Percentiles rank a stretch among this genome's conserved stretches.
Evolutionary conservation across 2,797 vertebrate genomes (phyloP).

Genomic region (Gallinago nigripennis): DNA sequence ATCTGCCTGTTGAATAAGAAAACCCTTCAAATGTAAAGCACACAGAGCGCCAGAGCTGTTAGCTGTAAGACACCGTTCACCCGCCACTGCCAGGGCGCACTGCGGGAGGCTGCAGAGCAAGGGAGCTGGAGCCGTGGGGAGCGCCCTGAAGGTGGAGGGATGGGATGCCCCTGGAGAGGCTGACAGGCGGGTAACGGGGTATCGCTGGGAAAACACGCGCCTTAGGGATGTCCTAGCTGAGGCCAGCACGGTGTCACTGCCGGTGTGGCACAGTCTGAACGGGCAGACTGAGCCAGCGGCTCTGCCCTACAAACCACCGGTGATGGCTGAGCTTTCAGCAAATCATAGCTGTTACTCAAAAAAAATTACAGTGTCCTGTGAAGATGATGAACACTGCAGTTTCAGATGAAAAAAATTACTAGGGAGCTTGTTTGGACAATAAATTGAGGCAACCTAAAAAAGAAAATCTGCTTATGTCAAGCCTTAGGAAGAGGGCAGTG

Average conservation of each 20-base stretch:
- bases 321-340: neutral
- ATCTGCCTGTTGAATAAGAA: neutral
- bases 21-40: fast-evolving
- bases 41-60: neutral
- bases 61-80: neutral
- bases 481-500: neutral
- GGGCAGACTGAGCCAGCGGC: neutral
- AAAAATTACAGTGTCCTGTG: neutral
- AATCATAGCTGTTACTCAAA: neutral
- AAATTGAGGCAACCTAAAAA: neutral
- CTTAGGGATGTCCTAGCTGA: neutral
- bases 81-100: neutral
- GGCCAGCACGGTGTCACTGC: neutral
- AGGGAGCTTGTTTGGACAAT: neutral
- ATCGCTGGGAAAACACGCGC: fast-evolving
- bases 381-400: neutral
- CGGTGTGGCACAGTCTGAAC: neutral
- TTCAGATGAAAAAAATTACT: neutral
- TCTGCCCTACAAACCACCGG: neutral
- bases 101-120: neutral
- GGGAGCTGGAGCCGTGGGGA: fast-evolving
- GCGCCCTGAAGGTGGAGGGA: neutral
- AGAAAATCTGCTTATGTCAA: neutral
- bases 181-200: fast-evolving
- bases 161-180: neutral